Evolutionary conservation across 2,888 invertebrate species (phyloP).

Genomic region (Geophilus truncorum): DNA sequence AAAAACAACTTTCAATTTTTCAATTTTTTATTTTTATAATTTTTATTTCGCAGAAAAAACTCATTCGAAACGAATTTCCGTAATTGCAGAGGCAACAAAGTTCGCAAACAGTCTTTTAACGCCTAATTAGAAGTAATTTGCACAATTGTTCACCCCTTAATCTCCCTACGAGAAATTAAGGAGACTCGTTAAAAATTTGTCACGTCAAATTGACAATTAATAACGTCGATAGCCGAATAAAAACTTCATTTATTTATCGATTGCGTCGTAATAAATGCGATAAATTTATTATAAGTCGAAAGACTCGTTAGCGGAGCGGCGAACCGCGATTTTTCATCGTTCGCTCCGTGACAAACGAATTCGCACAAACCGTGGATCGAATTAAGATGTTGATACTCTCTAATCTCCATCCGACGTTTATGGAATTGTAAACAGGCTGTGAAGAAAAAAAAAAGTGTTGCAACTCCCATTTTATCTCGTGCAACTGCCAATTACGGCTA

Average conservation of each 20-base stretch:
- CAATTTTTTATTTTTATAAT: no score
- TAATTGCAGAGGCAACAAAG: not conserved
- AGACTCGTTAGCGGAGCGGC: not conserved
- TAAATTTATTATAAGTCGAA: no score
- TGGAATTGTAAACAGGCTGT: not conserved
- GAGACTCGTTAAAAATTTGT: not conserved
- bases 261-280: not conserved
- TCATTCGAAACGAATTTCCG: not conserved
- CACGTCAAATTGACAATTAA: not conserved
- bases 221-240: not conserved
- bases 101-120: not conserved
- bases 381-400: not conserved
- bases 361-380: not conserved
- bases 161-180: not conserved
- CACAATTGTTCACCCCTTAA: not conserved
- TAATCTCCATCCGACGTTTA: not conserved
- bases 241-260: not conserved
- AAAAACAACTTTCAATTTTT: not conserved
- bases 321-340: not conserved
- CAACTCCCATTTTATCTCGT: not conserved
- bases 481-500: not conserved
- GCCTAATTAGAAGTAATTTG: constrained; percentile 14
- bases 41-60: no score
- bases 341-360: not conserved
- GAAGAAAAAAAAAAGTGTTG: not conserved